Evolutionary conservation across 2,797 vertebrate species (phyloP).

Genomic region (Lemur catta): DNA sequence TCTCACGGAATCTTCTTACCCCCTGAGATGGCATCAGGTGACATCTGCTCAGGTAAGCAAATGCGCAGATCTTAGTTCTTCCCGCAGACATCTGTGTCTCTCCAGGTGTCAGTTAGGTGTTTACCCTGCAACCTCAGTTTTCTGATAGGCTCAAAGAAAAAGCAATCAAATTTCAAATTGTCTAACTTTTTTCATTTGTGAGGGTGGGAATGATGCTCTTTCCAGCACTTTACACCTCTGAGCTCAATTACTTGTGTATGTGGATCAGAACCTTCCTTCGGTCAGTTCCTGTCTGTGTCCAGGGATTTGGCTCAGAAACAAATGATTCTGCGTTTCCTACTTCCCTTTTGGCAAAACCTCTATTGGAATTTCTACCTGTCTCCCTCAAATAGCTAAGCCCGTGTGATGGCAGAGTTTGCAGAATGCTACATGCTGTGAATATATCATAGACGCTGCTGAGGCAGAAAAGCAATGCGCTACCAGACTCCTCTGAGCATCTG

Average conservation of each 20-base stretch:
- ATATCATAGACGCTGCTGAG: slow-evolving; percentile 12
- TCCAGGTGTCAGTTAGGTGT: background rate
- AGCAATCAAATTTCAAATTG: background rate
- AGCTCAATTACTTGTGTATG: background rate
- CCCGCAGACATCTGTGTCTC: background rate
- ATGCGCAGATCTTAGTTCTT: background rate
- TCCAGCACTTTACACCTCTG: background rate
- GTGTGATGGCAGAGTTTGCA: background rate
- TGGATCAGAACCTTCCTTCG: background rate
- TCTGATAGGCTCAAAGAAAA: background rate
- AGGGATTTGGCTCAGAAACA: background rate
- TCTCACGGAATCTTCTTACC: background rate
- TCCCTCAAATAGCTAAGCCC: background rate
- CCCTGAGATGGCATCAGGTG: background rate
- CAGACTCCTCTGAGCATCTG: slow-evolving; percentile 54
- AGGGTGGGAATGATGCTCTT: background rate
- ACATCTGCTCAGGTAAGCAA: background rate
- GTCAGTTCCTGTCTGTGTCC: background rate
- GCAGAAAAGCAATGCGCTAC: slow-evolving; percentile 29
- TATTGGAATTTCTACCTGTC: background rate
- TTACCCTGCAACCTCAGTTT: background rate
- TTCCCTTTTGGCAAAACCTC: background rate
- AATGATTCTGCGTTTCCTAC: background rate
- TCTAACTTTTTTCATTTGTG: background rate
- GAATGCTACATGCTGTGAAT: slow-evolving; percentile 43